These are phyloP conservation scores for Leucoma salicis DNA, from an alignment of 2,888 invertebrate genomes.

Conservation along the genomic window DNA sequence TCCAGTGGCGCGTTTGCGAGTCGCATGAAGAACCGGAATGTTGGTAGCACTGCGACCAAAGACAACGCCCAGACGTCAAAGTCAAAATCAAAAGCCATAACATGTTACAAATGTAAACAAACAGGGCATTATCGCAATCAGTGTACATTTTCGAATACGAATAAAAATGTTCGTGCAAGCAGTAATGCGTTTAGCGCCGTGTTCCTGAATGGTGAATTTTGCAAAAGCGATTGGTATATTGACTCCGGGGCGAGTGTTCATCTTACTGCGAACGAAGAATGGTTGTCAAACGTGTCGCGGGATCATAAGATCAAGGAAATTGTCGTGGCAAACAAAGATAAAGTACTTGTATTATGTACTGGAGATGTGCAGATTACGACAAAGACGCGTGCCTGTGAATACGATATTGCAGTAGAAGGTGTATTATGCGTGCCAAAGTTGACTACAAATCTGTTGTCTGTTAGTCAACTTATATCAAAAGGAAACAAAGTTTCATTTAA, in stretches of 20 bases:
- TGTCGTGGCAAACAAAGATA: conserved; percentile 1
- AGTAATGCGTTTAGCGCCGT: conserved; percentile 5
- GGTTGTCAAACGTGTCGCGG: background rate
- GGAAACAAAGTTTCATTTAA: background rate
- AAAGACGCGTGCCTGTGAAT: background rate
- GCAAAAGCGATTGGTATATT: background rate
- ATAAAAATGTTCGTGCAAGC: too few relatives aligned
- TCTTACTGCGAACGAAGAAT: background rate
- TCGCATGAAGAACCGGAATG: too few relatives aligned
- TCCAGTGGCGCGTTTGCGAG: too few relatives aligned
- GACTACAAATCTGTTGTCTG: background rate
- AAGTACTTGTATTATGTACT: conserved; percentile 1
- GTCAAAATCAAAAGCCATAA: too few relatives aligned
- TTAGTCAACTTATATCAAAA: background rate
- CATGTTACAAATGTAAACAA: conserved; percentile 11
- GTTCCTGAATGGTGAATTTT: background rate
- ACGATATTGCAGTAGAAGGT: background rate
- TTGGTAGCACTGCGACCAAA: too few relatives aligned
- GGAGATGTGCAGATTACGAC: conserved; percentile 4
- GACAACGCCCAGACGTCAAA: too few relatives aligned
- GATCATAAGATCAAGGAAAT: background rate
- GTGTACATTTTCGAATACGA: conserved; percentile 5
- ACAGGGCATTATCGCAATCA: conserved; percentile 7
- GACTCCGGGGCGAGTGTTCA: background rate
- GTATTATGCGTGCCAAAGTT: conserved; percentile 4